Evolutionary conservation across 2,113 vertebrate species (phyloP).

Genomic region (Hippoglossus stenolepis): DNA sequence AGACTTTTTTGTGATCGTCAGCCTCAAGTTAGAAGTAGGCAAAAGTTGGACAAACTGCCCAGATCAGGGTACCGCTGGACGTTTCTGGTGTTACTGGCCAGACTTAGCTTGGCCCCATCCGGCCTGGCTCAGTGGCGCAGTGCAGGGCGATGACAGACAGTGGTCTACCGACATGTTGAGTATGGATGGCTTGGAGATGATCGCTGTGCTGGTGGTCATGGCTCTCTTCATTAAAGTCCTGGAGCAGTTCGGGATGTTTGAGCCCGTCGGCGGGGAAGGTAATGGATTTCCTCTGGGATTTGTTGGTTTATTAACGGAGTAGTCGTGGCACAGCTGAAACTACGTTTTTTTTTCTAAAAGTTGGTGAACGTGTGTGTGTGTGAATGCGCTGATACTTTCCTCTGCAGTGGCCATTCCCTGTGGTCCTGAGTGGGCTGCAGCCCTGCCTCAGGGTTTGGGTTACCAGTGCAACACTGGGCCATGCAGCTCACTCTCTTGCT

Average conservation of each 20-base stretch:
- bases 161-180: constrained; percentile 85
- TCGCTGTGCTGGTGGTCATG: constrained; percentile 96
- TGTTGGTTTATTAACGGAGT: constrained; percentile 11
- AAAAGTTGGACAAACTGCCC: constrained; percentile 30
- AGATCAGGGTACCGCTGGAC: not conserved
- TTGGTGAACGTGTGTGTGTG: not conserved
- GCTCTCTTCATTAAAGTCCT: constrained; percentile 97
- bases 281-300: constrained; percentile 47
- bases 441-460: constrained; percentile 62
- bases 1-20: not conserved
- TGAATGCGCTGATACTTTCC: constrained; percentile 20
- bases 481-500: constrained; percentile 9
- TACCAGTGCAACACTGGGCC: constrained; percentile 65
- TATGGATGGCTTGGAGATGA: constrained; percentile 97
- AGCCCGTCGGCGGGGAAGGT: constrained; percentile 96
- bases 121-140: constrained; percentile 25
- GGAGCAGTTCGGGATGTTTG: constrained; percentile 98
- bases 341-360: not conserved
- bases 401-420: constrained; percentile 37
- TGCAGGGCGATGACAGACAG: constrained; percentile 67
- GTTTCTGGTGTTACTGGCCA: constrained; percentile 27
- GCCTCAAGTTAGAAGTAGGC: constrained; percentile 6
- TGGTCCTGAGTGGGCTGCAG: constrained; percentile 51
- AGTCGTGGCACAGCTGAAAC: not conserved
- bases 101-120: constrained; percentile 11